A percentile compares a stretch with the other conserved stretches of the same genome.
Conservation (phyloP, 2,113 vertebrate genomes). For the Piaya cayana region DNA sequence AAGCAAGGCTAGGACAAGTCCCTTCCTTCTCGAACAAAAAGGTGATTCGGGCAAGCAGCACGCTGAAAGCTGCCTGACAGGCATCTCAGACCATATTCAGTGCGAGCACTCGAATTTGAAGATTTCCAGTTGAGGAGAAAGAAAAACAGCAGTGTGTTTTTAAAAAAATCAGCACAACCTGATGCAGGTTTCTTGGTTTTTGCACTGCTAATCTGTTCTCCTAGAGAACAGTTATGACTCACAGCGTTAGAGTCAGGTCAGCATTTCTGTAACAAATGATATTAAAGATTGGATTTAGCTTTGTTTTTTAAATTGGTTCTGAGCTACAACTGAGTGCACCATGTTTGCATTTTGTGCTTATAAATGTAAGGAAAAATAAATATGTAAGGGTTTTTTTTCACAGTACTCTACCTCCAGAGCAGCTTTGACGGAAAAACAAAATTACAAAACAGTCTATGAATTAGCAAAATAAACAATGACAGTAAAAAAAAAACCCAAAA, state of each 20-base stretch:
- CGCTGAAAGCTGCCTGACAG: not conserved
- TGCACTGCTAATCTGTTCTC: not conserved
- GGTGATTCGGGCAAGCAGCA: not conserved
- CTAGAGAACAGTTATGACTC: constrained; percentile 15
- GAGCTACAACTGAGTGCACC: constrained; percentile 69
- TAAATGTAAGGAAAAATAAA: constrained; percentile 66
- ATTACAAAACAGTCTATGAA: constrained; percentile 63
- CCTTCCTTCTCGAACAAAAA: not conserved
- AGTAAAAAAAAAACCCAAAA: not conserved
- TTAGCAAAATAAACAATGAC: constrained; percentile 65
- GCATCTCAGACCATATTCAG: not conserved
- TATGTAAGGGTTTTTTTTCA: constrained; percentile 51
- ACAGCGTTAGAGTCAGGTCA: constrained; percentile 12
- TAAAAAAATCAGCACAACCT: not conserved
- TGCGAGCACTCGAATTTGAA: not conserved
- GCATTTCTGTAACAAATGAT: constrained; percentile 25
- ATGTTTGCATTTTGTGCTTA: constrained; percentile 71
- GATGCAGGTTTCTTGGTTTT: not conserved
- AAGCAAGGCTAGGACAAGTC: not conserved
- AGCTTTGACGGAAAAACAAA: constrained; percentile 65
- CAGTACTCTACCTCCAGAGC: constrained; percentile 50
- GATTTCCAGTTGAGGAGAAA: not conserved
- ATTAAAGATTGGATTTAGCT: constrained; percentile 1
- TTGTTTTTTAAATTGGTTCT: constrained; percentile 65
- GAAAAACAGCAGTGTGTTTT: not conserved